phyloP scores from a whole-genome alignment of 2,888 invertebrate species.

The Drosophila gaucha region DNA sequence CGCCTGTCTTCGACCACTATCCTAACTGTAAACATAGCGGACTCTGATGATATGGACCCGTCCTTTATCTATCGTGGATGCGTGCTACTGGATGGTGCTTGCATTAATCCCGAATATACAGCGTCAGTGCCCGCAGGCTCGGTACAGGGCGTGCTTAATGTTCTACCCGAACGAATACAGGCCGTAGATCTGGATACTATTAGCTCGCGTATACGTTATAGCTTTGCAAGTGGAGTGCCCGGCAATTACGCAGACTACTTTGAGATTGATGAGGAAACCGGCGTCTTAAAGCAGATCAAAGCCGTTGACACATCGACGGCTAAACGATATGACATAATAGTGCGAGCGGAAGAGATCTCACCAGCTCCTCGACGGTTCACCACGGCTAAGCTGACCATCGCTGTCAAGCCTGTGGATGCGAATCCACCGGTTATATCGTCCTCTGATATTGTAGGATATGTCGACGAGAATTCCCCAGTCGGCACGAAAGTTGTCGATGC shows the following conservation, averaged over 20 bases:
- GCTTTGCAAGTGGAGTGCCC: conserved; percentile 92
- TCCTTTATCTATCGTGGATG: conserved; percentile 96
- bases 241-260: conserved; percentile 92
- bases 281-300: conserved; percentile 91
- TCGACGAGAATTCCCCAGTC: conserved; percentile 93
- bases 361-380: conserved; percentile 92
- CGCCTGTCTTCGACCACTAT: conserved; percentile 93
- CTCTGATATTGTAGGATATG: conserved; percentile 90
- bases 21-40: conserved; percentile 92
- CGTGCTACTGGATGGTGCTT: conserved; percentile 91
- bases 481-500: conserved; percentile 92
- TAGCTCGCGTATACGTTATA: conserved; percentile 92
- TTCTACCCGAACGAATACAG: conserved; percentile 94
- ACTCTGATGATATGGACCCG: conserved; percentile 96
- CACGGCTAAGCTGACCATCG: conserved; percentile 92
- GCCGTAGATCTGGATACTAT: conserved; percentile 96
- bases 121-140: conserved; percentile 92
- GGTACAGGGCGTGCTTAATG: conserved; percentile 92
- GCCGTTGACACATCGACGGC: conserved; percentile 92
- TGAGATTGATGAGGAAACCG: conserved; percentile 92
- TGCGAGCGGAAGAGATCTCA: conserved; percentile 94
- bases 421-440: conserved; percentile 92
- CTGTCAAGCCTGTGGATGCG: conserved; percentile 94
- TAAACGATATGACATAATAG: conserved; percentile 92
- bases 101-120: conserved; percentile 94